Base-by-base conservation (phyloP, 2,888 invertebrate genomes). In the Ommatoiulus sabulosus region DNA sequence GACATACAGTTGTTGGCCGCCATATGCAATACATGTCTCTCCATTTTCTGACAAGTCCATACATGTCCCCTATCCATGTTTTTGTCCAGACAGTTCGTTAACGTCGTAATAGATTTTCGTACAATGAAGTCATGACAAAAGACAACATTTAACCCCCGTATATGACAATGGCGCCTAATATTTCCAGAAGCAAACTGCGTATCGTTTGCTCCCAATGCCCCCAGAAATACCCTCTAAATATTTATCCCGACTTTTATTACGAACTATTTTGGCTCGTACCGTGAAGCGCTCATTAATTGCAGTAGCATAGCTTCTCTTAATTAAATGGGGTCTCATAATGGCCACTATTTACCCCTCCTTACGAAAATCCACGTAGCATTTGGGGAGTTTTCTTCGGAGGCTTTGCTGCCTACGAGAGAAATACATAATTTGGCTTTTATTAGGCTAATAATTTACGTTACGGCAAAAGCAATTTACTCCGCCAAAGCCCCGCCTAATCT, bases 371-470 rank as follows among this genome's bases (percentile, higher is more conserved):
- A 72, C 24, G 72, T 24, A 24, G 72, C 24, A 72, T 72, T 72
- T 72, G 72, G 72, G 72, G 24, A 35, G 24, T 72, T 72, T 72
- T 72, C 72, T 72, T 72, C 72, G 35, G 10, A 72, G 72, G 72
- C 72, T n/a, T 72, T 72, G 0, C 35, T 35, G 35, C 20, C 10
- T 7, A 24, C 20, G 72, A 72, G 17, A 72, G 72, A 72, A 72
- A 72, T 72, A n/a, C 72, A 72, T 72, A 72, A 72, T 72, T 72
- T 72, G 8, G 72, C 72, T 72, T 72, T 72, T 72, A 72, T 72
- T 72, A 72, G 72, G 24, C 72, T 72, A 72, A 72, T 72, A 72
- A 72, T 72, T 72, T n/a, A 72, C 24, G 72, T 24, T 72, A 72
- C 24, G 72, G 72, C 72, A 35, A 10, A 72, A 72, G 72, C 72